phyloP scores from a whole-genome alignment of 2,888 invertebrate genomes.

The Drosophila meridiana region DNA sequence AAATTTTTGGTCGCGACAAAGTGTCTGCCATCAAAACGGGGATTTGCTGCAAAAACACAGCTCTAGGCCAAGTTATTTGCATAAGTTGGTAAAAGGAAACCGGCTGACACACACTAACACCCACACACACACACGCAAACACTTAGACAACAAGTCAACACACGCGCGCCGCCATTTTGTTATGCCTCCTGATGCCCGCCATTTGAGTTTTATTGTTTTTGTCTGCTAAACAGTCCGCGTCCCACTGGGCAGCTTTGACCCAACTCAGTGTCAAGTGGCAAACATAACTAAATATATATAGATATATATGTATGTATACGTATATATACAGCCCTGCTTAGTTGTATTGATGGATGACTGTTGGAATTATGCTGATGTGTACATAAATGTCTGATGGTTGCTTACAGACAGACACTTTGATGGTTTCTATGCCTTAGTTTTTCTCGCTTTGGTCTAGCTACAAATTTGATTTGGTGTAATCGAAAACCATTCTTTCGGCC shows the following conservation, averaged over 20 bases:
- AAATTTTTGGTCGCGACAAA: conserved; percentile 29
- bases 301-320: conserved; percentile 1
- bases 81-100: conserved; percentile 35
- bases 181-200: conserved; percentile 17
- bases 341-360: conserved; percentile 28
- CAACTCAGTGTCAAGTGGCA: conserved; percentile 35
- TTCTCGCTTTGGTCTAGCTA: conserved; percentile 21
- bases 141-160: conserved; percentile 36
- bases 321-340: conserved; percentile 8
- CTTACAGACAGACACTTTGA: conserved; percentile 47
- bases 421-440: conserved; percentile 44
- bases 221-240: conserved; percentile 27
- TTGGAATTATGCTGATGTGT: conserved; percentile 45
- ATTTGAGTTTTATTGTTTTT: conserved; percentile 59
- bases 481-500: conserved; percentile 32
- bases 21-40: conserved; percentile 23
- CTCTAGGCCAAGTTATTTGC: conserved; percentile 41
- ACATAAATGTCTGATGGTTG: conserved; percentile 42
- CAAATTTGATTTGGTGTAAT: conserved; percentile 61
- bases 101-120: conserved; percentile 29
- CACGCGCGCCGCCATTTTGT: conserved; percentile 61
- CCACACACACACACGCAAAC: conserved; percentile 12
- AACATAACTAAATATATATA: conserved; percentile 14
- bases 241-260: conserved; percentile 3
- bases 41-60: conserved; percentile 13